These are phyloP conservation scores for Oryzias curvinotus DNA, from an alignment of 2,113 vertebrate genomes.

Conservation along the genomic window DNA sequence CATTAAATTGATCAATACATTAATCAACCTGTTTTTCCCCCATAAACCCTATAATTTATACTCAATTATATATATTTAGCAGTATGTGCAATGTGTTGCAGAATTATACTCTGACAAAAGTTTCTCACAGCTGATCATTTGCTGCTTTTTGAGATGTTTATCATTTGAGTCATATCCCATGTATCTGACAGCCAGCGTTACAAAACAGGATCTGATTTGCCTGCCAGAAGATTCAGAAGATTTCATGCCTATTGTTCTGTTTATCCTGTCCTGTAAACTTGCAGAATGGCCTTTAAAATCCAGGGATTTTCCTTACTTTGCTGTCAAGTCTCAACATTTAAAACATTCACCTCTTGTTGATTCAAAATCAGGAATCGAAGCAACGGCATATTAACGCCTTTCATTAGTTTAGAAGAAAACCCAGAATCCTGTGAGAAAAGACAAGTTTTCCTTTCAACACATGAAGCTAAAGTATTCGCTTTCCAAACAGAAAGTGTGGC, in stretches of 20 bases:
- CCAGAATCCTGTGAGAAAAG: neutral
- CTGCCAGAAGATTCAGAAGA: neutral
- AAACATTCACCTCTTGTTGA: too few relatives aligned
- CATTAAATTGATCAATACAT: too few relatives aligned
- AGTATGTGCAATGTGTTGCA: too few relatives aligned
- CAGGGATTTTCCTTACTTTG: too few relatives aligned
- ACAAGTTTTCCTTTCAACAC: neutral
- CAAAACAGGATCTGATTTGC: conserved; percentile 8
- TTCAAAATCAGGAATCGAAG: neutral
- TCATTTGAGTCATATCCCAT: neutral
- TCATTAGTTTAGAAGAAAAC: neutral
- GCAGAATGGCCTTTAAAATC: too few relatives aligned
- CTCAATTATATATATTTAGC: too few relatives aligned
- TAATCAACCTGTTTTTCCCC: too few relatives aligned
- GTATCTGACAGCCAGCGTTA: neutral
- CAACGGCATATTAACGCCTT: neutral
- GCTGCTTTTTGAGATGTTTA: conserved; percentile 2
- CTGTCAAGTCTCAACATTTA: too few relatives aligned
- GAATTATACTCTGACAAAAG: too few relatives aligned
- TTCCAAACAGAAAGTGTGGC: too few relatives aligned
- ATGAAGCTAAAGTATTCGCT: too few relatives aligned
- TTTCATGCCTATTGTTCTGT: neutral
- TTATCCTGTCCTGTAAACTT: neutral
- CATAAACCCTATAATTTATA: too few relatives aligned
- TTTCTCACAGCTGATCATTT: neutral